Evolutionary conservation across 2,888 invertebrate species (phyloP), one percentile per base, ranked within the genome.

Genomic region (Papilio demoleus): DNA sequence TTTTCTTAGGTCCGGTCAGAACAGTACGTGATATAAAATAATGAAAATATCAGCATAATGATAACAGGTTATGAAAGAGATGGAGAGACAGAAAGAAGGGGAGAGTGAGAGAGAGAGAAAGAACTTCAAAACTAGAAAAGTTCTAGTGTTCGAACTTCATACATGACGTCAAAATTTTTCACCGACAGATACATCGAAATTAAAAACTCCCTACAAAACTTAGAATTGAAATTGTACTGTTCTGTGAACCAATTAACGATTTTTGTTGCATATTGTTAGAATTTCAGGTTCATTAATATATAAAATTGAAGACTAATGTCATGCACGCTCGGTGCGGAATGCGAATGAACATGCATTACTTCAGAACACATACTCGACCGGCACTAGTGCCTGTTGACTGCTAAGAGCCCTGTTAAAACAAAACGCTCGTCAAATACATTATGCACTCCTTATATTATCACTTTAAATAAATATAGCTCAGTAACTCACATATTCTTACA

Each of bases 381-480:
- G 92, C 91, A 92, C 90, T 91, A 92, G 90, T 90, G 92, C 90
- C 91, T 92, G 92, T 91, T 92, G 92, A 92, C 92, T 92, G 92
- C 92, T 92, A 92, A 92, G 90, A 92, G 92, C 92, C 92, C 92
- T 92, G 92, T 92, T 86, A 90, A 91, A 91, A 92, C 87, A 92
- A 92, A 92, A 89, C 81, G 84, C 83, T 84, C 81, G 86, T 92
- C 88, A 92, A 89, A 88, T 42, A 68, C 58, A 59, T 59, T 88
- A 87, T 88, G 89, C 88, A 90, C 87, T 85, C 88, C 77, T 79
- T 83, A 83, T 84, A 81, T 84, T 82, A 83, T 86, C 79, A 83
- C 79, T 79, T 88, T 83, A 88, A 87, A 88, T 82, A 84, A 86
- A 90, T 81, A 82, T 85, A 88, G 88, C 87, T 85, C 85, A 90